Evolutionary conservation across 1,140 invertebrate genomes (phyloP), one percentile per base, ranked within the genome.

Genomic region (Reticulitermes speratus): DNA sequence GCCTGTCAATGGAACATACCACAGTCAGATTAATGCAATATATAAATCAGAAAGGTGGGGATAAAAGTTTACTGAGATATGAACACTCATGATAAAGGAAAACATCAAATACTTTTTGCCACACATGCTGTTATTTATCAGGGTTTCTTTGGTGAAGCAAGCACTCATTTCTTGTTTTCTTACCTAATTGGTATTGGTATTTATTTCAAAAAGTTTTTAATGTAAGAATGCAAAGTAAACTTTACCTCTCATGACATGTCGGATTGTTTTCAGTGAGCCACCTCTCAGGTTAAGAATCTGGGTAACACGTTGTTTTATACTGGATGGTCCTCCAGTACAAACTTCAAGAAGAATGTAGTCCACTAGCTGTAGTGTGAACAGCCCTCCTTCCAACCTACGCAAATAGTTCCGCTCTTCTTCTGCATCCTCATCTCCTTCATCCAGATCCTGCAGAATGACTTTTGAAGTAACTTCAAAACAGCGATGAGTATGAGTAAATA

Each of bases 281-380:
- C 97, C 95, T 87, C 97, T 92, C 87, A 98, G 93, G 88, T 97
- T 97, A 44, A 99, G 91, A 88, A 98, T 97, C 89, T 98, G 95
- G 83, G 96, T 94, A 6, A 99, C 96, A 87, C 97, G 92, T 89
- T 98, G 96, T 90, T 98, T 98, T 3, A 98, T 95, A 11, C 94
- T 93, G 6, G 95, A 90, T 65, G 95, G 93, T 5, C 95, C 94
- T 48, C 94, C 93, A 12, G 96, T 95, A 89, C 97, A 98, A 45
- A 97, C 95, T 92, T 99, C 98, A 84, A 99, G 91, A 90, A 99
- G 96, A 87, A 99, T 97, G 90, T 98, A 98, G 91, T 99, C 98
- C 81, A 99, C 95, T 83, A 99, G 92, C 92, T 99, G 98, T 65
- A 99, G 92, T 0, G 98, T 98, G 90, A 99, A 99, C 21, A 99